Percentiles rank a stretch among this genome's conserved stretches.
Evolutionary conservation across 2,888 invertebrate species (phyloP).

Genomic region (Chrysodeixis includens): DNA sequence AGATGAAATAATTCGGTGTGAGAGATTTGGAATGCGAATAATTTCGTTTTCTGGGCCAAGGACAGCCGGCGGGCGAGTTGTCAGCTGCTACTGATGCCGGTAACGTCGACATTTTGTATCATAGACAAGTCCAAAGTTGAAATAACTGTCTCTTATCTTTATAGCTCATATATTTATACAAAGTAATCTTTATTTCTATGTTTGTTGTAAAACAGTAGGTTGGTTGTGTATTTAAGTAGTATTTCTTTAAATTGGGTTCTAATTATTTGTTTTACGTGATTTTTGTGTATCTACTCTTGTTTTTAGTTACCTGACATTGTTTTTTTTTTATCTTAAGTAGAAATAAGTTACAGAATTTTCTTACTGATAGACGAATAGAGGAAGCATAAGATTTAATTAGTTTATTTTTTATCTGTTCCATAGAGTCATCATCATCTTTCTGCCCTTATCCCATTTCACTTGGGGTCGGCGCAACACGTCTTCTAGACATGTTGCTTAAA

Average conservation of each 20-base stretch:
- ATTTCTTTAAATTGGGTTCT: background rate
- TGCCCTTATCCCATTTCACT: no score
- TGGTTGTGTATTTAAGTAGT: background rate
- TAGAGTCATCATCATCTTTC: no score
- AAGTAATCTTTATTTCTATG: background rate
- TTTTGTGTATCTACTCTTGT: background rate
- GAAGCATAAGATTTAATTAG: no score
- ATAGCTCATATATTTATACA: background rate
- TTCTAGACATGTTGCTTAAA: no score
- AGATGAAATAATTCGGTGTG: background rate
- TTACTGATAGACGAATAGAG: background rate
- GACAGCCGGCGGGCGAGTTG: conserved; percentile 16
- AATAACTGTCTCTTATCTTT: background rate
- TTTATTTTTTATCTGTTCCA: no score
- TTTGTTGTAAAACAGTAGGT: background rate
- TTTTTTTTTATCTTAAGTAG: background rate
- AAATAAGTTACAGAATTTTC: background rate
- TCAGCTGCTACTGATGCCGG: no score
- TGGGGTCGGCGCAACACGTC: no score
- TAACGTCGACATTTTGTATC: background rate
- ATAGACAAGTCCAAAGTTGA: background rate
- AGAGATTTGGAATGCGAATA: conserved; percentile 12
- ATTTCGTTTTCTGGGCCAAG: conserved; percentile 44
- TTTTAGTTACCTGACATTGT: background rate
- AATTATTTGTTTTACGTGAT: conserved; percentile 1